Base-by-base conservation (phyloP, 2,113 vertebrate species). In the Beaufortia kweichowensis region DNA sequence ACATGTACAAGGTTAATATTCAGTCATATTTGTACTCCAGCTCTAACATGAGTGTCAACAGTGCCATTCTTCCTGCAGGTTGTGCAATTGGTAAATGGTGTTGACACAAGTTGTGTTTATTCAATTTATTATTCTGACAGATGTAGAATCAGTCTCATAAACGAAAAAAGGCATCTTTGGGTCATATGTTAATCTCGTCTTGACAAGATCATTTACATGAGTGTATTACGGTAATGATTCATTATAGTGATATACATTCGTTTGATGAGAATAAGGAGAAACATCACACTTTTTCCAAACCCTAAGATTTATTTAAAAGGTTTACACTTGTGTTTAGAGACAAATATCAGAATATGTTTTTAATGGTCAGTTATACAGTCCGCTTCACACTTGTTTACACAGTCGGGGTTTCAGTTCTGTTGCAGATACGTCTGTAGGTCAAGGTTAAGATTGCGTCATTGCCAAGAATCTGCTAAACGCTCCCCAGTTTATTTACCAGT, bases 1-100 rank as follows among this genome's bases (percentile, higher is more conserved):
- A 21, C 35, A 39, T 57, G 35, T 11, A 55, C 24, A 50, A 69
- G 26, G n/a, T 77, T 53, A 62, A 24, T 55, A 28, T 59, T n/a
- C 59, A 12, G 64, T 70, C 31, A 56, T 57, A 24, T 74, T 70
- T 68, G 53, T 43, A 56, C 60, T n/a, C n/a, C 39, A 68, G 57
- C 65, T 46, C 46, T 14, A 64, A 76, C 12, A 55, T 29, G 24
- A 74, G 39, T 17, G 41, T n/a, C 19, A 11, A 24, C 65, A 50
- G 43, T 31, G 26, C 26, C 39, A 41, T 64, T 64, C 19, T 46
- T 46, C 12, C 43, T 46, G 33, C 33, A 9, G 33, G 9, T 9
- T 19, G n/a, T n/a, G 19, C 39, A 66, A 46, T 14, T 53, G 66
- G 5, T 19, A 70, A 35, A 70, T 23, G 67, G 67, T 26, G 53